Conservation (phyloP, 2,888 invertebrate genomes). For the Penaeus monodon region DNA sequence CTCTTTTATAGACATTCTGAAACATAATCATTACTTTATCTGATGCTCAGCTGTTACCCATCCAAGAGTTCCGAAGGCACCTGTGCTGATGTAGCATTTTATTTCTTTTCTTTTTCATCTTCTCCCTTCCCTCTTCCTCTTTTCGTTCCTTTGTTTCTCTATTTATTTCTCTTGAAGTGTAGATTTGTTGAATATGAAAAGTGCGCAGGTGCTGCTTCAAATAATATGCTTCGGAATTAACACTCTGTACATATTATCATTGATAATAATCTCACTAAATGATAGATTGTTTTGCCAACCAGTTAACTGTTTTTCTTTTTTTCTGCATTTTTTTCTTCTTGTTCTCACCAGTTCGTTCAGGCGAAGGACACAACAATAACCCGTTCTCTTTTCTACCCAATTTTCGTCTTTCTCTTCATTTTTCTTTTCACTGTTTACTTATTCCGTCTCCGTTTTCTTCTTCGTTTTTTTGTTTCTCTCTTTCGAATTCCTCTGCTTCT, state of each 20-base stretch:
- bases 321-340: too few relatives aligned
- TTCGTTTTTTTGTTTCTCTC: not conserved
- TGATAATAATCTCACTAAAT: conserved; percentile 8
- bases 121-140: too few relatives aligned
- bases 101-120: not conserved
- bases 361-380: too few relatives aligned
- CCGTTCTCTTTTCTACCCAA: not conserved
- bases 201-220: not conserved
- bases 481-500: not conserved
- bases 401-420: not conserved
- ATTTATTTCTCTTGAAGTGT: not conserved
- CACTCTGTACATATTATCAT: not conserved
- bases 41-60: too few relatives aligned
- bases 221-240: not conserved
- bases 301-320: too few relatives aligned
- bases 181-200: not conserved
- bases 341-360: too few relatives aligned
- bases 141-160: not conserved
- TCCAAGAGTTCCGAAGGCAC: too few relatives aligned
- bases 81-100: not conserved
- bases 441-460: not conserved
- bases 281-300: not conserved
- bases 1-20: not conserved
- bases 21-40: not conserved
- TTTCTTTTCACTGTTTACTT: not conserved